These are phyloP conservation scores for Myotis vivesi DNA, from an alignment of 2,797 vertebrate genomes.

Conservation along the genomic window DNA sequence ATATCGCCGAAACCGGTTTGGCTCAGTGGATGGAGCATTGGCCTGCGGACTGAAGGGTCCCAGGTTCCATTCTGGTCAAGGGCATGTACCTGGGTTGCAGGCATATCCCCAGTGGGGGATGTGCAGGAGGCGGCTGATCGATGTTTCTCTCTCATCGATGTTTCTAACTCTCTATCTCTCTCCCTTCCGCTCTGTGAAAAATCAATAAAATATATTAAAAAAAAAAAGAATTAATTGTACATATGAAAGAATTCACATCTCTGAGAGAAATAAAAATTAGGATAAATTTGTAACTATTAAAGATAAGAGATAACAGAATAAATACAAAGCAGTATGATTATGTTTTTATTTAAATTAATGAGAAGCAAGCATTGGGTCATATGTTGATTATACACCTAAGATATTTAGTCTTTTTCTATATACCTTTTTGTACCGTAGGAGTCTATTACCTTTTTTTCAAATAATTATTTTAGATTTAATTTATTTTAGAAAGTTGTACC, in stretches of 20 bases:
- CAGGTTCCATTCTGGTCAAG: too few relatives aligned
- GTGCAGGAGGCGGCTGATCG: too few relatives aligned
- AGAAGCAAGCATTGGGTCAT: not conserved
- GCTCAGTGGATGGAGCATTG: too few relatives aligned
- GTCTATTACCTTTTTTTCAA: not conserved
- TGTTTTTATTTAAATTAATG: constrained; percentile 2
- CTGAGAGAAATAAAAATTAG: constrained; percentile 9
- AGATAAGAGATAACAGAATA: not conserved
- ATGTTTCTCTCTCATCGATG: too few relatives aligned
- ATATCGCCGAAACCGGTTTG: not conserved
- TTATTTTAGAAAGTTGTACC: not conserved
- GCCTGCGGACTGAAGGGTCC: too few relatives aligned
- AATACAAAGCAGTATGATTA: constrained; percentile 18
- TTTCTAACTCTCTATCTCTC: too few relatives aligned
- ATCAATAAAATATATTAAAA: too few relatives aligned
- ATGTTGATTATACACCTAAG: not conserved
- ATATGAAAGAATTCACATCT: not conserved
- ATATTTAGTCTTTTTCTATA: not conserved
- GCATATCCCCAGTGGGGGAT: too few relatives aligned
- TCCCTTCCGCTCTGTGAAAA: too few relatives aligned
- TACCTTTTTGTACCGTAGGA: not conserved
- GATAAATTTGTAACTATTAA: not conserved
- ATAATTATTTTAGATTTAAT: not conserved
- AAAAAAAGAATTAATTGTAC: not conserved
- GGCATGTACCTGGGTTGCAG: too few relatives aligned